Evolutionary conservation across 1,140 invertebrate genomes (phyloP).

Genomic region (Drosophila mauritiana): DNA sequence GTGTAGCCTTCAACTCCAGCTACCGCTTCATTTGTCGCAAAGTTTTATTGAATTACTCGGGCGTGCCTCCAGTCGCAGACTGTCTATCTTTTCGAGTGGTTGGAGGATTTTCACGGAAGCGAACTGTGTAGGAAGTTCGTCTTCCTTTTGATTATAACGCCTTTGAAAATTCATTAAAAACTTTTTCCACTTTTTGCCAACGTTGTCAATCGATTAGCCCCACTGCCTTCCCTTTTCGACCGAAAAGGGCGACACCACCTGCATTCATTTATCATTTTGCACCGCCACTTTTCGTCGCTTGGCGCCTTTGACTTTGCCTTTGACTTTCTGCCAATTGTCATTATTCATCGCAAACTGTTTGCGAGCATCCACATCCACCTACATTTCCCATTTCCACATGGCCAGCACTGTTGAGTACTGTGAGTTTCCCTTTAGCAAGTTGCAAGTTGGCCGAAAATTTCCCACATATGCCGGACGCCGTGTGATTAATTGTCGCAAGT

Average conservation of each 20-base stretch:
- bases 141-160: conserved; percentile 74
- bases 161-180: conserved; percentile 82
- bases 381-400: conserved; percentile 1
- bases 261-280: conserved; percentile 77
- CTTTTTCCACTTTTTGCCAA: conserved; percentile 51
- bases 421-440: conserved; percentile 24
- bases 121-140: conserved; percentile 24
- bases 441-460: conserved; percentile 61
- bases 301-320: conserved; percentile 79
- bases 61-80: conserved; percentile 68
- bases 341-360: conserved; percentile 80
- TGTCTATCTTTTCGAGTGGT: conserved; percentile 51
- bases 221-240: conserved; percentile 5
- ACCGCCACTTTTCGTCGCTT: conserved; percentile 66
- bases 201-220: conserved; percentile 65
- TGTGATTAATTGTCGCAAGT: conserved; percentile 74
- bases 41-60: conserved; percentile 82
- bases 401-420: background rate
- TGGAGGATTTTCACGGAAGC: conserved; percentile 1
- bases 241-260: conserved; percentile 54
- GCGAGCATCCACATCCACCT: conserved; percentile 43
- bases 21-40: conserved; percentile 79
- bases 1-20: conserved; percentile 23
- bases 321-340: conserved; percentile 82
- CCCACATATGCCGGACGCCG: conserved; percentile 73